A percentile compares a stretch with the other conserved stretches of the same genome.
Evolutionary conservation across 2,113 vertebrate species (phyloP).

Genomic region (Paedocypris sp.): DNA sequence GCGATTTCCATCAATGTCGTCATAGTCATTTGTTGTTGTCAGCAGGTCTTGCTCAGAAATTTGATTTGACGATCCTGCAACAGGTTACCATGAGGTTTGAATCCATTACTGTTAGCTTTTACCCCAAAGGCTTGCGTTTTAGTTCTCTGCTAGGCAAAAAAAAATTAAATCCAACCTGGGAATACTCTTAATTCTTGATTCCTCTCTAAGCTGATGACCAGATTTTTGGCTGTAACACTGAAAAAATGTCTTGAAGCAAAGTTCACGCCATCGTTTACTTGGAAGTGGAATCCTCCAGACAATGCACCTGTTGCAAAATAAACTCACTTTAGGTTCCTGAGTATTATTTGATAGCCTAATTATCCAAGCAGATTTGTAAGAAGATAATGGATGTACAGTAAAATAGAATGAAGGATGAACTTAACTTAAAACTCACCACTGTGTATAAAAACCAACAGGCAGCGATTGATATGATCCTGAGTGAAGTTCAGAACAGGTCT

Average conservation of each 20-base stretch:
- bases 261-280: slow-evolving; percentile 81
- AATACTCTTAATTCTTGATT: slow-evolving; percentile 70
- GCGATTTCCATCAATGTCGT: slow-evolving; percentile 55
- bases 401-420: too few species aligned
- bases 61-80: slow-evolving; percentile 61
- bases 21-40: slow-evolving; percentile 65
- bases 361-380: background rate
- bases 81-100: too few species aligned
- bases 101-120: too few species aligned
- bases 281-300: slow-evolving; percentile 79
- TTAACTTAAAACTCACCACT: slow-evolving; percentile 64
- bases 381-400: too few species aligned
- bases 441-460: slow-evolving; percentile 73
- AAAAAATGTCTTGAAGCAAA: slow-evolving; percentile 73
- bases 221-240: slow-evolving; percentile 59
- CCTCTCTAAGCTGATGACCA: slow-evolving; percentile 63
- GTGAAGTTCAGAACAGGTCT: slow-evolving; percentile 75
- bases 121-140: too few species aligned
- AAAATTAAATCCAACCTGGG: slow-evolving; percentile 56
- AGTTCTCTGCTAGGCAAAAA: too few species aligned
- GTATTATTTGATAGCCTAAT: background rate
- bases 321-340: background rate
- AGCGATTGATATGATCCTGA: slow-evolving; percentile 63
- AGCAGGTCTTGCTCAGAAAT: slow-evolving; percentile 65
- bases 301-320: slow-evolving; percentile 59